phyloP scores from a whole-genome alignment of 2,888 invertebrate species.

The Macrosoma leucophasiata region DNA sequence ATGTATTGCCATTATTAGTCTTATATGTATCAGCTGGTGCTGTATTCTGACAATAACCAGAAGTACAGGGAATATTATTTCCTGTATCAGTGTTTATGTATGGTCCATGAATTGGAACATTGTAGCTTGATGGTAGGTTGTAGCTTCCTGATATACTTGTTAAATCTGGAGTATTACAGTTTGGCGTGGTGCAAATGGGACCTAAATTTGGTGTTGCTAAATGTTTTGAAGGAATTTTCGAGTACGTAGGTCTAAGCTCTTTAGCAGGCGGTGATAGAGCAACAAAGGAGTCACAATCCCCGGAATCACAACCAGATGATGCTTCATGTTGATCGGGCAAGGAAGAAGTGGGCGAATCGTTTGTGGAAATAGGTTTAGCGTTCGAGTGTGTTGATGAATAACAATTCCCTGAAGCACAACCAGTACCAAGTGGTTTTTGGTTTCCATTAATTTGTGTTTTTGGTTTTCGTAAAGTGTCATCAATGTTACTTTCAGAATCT shows the following conservation, averaged over 20 bases:
- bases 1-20: slow-evolving; percentile 8
- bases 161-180: slow-evolving; percentile 21
- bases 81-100: slow-evolving; percentile 12
- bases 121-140: slow-evolving; percentile 34
- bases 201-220: slow-evolving; percentile 46
- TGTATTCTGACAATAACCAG: slow-evolving; percentile 21
- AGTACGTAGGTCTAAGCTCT: slow-evolving; percentile 5
- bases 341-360: too few relatives aligned
- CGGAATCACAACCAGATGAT: slow-evolving; percentile 12
- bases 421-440: too few relatives aligned
- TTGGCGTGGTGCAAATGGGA: slow-evolving; percentile 29
- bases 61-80: slow-evolving; percentile 18
- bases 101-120: slow-evolving; percentile 30
- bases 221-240: slow-evolving; percentile 35
- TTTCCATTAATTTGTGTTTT: too few relatives aligned
- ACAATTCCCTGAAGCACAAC: too few relatives aligned
- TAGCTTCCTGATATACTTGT: slow-evolving; percentile 20
- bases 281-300: slow-evolving; percentile 16
- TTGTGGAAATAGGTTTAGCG: too few relatives aligned
- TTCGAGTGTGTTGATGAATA: too few relatives aligned
- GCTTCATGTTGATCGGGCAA: too few relatives aligned
- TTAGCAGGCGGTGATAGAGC: slow-evolving; percentile 15
- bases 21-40: too few relatives aligned
- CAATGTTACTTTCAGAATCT: slow-evolving; percentile 8
- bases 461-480: slow-evolving; percentile 8